Evolutionary conservation across 2,888 invertebrate species (phyloP).

Genomic region (Epistrophe grossulariae): DNA sequence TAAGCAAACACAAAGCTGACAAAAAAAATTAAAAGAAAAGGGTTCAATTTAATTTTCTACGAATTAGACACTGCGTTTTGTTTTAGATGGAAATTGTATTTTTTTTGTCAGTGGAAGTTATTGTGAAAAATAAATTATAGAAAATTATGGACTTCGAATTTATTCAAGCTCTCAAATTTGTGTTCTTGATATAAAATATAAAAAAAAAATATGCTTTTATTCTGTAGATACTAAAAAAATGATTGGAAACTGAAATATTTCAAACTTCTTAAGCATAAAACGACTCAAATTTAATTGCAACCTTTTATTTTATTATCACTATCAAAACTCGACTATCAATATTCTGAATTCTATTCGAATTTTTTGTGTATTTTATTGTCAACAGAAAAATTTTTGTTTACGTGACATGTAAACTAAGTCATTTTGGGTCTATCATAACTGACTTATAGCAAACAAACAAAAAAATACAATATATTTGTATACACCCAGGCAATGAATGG

Average conservation of each 20-base stretch:
- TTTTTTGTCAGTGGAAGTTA: too few species aligned
- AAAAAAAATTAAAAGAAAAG: background rate
- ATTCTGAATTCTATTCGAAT: background rate
- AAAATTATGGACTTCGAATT: too few species aligned
- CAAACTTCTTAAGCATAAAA: background rate
- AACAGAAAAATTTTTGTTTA: conserved; percentile 2
- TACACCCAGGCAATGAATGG: background rate
- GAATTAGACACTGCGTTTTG: background rate
- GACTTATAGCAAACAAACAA: background rate
- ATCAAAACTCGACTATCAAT: background rate
- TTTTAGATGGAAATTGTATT: background rate
- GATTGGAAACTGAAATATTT: background rate
- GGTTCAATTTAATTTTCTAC: background rate
- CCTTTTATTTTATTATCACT: background rate
- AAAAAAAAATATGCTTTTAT: too few species aligned
- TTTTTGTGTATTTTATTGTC: background rate
- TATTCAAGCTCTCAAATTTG: too few species aligned
- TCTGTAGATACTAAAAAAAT: too few species aligned
- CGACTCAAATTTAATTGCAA: background rate
- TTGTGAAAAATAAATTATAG: too few species aligned
- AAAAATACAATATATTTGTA: background rate
- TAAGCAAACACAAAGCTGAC: background rate
- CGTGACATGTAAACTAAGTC: conserved; percentile 27
- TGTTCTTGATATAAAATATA: too few species aligned
- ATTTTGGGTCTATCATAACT: conserved; percentile 1